Conservation (phyloP, 2,113 vertebrate species). For the Drymodes brunneopygia region DNA sequence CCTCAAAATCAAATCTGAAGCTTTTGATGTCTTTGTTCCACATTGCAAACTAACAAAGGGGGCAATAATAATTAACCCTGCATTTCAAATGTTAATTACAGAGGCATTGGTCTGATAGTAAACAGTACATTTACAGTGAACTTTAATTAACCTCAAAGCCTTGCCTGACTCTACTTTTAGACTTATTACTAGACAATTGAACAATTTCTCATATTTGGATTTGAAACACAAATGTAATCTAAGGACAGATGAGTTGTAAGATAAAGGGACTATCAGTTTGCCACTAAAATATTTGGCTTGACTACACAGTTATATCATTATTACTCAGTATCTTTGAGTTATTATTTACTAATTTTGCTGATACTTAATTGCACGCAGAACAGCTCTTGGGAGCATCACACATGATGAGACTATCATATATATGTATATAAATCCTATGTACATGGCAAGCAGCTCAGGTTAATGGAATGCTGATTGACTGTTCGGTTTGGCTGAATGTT, state of each 20-base stretch:
- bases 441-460: background rate
- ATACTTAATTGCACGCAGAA: background rate
- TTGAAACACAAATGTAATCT: background rate
- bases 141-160: slow-evolving; percentile 35
- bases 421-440: background rate
- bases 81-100: slow-evolving; percentile 24
- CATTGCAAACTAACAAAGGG: background rate
- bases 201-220: background rate
- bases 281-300: background rate
- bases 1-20: background rate
- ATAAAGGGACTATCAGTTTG: background rate
- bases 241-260: background rate
- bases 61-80: slow-evolving; percentile 23
- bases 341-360: background rate
- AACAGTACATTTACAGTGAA: background rate
- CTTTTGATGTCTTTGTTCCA: background rate
- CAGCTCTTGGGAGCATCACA: background rate
- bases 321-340: background rate
- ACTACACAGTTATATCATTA: background rate
- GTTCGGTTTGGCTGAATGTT: background rate
- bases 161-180: background rate
- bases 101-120: background rate
- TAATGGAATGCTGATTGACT: background rate
- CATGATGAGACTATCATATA: background rate
- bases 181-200: background rate